Base-by-base conservation (phyloP, 2,797 vertebrate genomes). In the Coregonus suidteri region DNA sequence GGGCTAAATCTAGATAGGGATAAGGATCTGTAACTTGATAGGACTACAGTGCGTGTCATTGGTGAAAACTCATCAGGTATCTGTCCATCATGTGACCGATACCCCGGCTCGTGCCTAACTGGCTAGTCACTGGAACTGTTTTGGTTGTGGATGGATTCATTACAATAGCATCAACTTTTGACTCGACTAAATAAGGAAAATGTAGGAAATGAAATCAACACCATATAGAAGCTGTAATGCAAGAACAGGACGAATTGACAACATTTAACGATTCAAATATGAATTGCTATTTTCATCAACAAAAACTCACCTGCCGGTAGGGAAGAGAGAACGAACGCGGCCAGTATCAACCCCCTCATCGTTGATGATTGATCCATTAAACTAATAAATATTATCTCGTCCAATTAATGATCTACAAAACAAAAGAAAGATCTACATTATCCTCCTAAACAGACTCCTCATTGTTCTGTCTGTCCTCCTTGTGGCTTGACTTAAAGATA, bases 301-400 rank as follows among this genome's bases (percentile, higher is more conserved):
- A 53, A 31, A 34, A 74, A n/a, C 9, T 80, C 83, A 95, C 94
- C 93, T 89, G 89, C 73, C 0, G 87, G 71, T 1, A 94, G 79
- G 6, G 86, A 74, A 52, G 85, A 62, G 71, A 93, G 74, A 7
- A 93, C 14, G 37, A 88, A 1, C 2, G 70, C 75, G 3, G 65
- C 62, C 20, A 77, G 11, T 25, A 86, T 47, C 69, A 83, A 65
- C 14, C 4, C 71, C 88, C 77, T 51, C 94, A 94, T 94, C 35
- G 70, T 82, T 53, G 47, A 78, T 51, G 47, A 72, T 51, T 62
- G 34, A 15, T 37, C 37, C 67, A 16, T 11, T 18, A 67, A 54
- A 66, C 2, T 25, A 31, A 54, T 51, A 13, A 67, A 7, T 11
- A 25, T 4, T 34, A 6, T 59, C 7, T 6, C 3, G 14, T 77